A percentile compares a stretch with the other conserved stretches of the same genome.
phyloP scores from a whole-genome alignment of 2,797 vertebrate genomes.

The Pangasius krempfi region DNA sequence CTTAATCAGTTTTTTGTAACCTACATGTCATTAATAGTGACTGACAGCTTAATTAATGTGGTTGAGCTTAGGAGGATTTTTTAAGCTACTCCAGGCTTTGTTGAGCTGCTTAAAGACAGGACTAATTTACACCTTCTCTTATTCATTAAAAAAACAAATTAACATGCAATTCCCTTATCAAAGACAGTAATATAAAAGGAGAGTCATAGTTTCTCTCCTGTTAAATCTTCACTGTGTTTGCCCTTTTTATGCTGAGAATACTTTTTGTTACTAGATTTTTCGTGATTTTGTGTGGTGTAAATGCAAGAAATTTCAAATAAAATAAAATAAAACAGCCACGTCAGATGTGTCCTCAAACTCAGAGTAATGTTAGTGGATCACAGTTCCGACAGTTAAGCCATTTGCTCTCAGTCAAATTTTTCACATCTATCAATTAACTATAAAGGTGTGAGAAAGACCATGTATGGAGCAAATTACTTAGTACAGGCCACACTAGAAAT shows the following conservation, averaged over 20 bases:
- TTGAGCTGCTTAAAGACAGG: constrained; percentile 34
- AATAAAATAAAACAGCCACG: not conserved
- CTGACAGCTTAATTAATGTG: constrained; percentile 72
- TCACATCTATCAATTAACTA: not conserved
- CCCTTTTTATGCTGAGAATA: not conserved
- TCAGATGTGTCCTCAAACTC: not conserved
- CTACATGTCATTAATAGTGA: constrained; percentile 64
- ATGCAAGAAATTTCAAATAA: not conserved
- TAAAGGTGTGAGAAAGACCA: not conserved
- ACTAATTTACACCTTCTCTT: constrained; percentile 47
- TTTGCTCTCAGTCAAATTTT: not conserved
- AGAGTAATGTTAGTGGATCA: not conserved
- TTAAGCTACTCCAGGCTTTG: constrained; percentile 37
- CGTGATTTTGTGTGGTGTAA: not conserved
- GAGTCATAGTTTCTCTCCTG: constrained; percentile 25
- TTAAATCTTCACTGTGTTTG: not conserved
- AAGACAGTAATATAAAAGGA: constrained; percentile 43
- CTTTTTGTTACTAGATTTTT: not conserved
- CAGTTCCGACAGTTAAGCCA: too few species aligned
- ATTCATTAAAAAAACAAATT: constrained; percentile 48
- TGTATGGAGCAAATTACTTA: not conserved
- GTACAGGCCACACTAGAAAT: not conserved
- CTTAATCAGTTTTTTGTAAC: constrained; percentile 34
- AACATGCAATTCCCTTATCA: constrained; percentile 51
- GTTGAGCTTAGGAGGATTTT: constrained; percentile 57